Conservation (phyloP, 2,113 vertebrate species). For the Podilymbus podiceps region DNA sequence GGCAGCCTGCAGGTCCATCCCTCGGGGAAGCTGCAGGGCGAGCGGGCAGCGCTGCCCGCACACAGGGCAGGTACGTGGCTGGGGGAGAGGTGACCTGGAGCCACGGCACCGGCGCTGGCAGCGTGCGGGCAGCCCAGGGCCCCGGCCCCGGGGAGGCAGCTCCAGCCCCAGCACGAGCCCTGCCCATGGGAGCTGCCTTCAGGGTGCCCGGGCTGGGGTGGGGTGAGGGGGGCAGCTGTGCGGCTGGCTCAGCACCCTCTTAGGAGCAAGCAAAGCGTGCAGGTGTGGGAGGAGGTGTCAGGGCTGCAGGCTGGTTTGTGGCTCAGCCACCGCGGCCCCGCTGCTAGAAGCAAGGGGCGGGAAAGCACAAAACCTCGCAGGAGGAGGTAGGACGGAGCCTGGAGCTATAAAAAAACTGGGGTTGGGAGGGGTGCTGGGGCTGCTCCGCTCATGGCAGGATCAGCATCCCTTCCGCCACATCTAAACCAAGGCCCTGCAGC, state of each 20-base stretch:
- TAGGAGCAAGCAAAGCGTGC: neutral
- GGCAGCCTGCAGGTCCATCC: neutral
- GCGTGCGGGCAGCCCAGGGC: neutral
- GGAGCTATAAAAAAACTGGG: neutral
- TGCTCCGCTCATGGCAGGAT: neutral
- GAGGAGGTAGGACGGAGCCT: neutral
- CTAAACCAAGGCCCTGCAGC: neutral
- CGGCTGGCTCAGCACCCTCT: neutral
- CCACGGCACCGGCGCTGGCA: neutral
- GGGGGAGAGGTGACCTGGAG: neutral
- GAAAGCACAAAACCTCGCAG: neutral
- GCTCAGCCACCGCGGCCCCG: neutral
- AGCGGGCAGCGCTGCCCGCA: neutral
- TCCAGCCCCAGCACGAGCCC: neutral
- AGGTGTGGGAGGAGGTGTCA: neutral
- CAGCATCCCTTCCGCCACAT: rapidly evolving
- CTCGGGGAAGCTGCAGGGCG: neutral
- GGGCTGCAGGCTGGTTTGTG: neutral
- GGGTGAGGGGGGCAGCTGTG: neutral
- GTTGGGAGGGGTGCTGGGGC: neutral
- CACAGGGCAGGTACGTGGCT: neutral
- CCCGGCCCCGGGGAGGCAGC: neutral
- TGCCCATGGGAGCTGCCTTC: neutral
- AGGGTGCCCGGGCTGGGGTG: neutral
- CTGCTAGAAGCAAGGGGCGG: neutral